A percentile compares a stretch with the other conserved stretches of the same genome.
Conservation (phyloP, 2,797 vertebrate species). For the Ciconia nigra region DNA sequence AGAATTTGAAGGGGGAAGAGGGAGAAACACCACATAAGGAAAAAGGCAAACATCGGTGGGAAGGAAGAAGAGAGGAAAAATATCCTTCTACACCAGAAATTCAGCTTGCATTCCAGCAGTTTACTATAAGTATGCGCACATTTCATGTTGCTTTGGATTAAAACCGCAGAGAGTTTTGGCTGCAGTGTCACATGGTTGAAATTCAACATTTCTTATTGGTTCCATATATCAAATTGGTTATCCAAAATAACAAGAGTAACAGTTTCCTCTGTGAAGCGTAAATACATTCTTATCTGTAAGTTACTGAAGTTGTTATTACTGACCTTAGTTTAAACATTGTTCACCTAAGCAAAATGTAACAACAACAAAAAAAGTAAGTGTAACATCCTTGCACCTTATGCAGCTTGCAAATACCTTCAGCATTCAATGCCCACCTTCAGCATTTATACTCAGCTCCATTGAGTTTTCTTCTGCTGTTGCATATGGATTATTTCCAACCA, state of each 20-base stretch:
- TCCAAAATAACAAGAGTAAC: background rate
- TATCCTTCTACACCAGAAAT: background rate
- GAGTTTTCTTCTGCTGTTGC: constrained; percentile 79
- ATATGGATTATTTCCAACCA: constrained; percentile 94
- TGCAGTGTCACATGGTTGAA: background rate
- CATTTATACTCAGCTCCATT: constrained; percentile 84
- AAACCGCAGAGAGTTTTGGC: background rate
- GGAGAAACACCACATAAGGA: background rate
- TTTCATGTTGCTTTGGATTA: background rate
- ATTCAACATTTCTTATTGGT: background rate
- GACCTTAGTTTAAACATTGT: background rate
- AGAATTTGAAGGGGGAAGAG: background rate
- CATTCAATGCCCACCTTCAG: constrained; percentile 82
- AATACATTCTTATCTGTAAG: background rate
- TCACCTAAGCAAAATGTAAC: background rate
- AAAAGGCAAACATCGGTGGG: background rate
- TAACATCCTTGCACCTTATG: background rate
- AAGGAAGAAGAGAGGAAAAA: background rate
- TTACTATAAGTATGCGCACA: background rate
- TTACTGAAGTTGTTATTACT: background rate
- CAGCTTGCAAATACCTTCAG: background rate
- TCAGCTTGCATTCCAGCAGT: background rate
- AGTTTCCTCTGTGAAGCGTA: background rate
- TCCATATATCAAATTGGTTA: background rate
- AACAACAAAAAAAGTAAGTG: background rate